Conservation (phyloP, 2,113 vertebrate species). For the Zosterops japonicus region DNA sequence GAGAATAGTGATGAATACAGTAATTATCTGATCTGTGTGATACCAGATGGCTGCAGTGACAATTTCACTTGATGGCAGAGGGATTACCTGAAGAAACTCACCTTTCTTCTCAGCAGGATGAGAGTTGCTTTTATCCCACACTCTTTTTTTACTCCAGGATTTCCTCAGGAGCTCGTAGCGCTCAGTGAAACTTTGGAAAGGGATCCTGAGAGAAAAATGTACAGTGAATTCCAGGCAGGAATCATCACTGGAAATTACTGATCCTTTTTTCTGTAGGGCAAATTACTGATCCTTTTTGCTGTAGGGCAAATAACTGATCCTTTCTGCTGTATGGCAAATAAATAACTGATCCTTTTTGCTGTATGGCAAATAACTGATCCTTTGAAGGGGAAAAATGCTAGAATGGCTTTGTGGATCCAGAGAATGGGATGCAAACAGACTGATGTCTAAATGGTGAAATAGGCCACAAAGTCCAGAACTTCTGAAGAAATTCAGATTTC, state of each 20-base stretch:
- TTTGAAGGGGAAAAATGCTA: neutral
- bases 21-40: neutral
- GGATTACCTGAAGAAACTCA: neutral
- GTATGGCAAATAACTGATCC: neutral
- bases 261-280: neutral
- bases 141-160: neutral
- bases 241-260: neutral
- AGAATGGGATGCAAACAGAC: neutral
- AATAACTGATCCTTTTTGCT: neutral
- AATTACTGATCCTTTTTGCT: neutral
- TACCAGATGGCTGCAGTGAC: fast-evolving
- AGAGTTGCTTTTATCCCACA: neutral
- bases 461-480: neutral
- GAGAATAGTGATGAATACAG: neutral
- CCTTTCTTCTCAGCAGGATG: neutral
- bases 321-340: too few species aligned
- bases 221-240: neutral
- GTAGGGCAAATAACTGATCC: neutral
- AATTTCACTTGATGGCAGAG: neutral
- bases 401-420: neutral
- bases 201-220: constrained; percentile 76
- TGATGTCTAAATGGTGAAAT: neutral
- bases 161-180: constrained; percentile 81
- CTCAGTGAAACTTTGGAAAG: constrained; percentile 82
- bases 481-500: neutral